Conservation (phyloP, 2,113 vertebrate genomes). For the Chionis minor region DNA sequence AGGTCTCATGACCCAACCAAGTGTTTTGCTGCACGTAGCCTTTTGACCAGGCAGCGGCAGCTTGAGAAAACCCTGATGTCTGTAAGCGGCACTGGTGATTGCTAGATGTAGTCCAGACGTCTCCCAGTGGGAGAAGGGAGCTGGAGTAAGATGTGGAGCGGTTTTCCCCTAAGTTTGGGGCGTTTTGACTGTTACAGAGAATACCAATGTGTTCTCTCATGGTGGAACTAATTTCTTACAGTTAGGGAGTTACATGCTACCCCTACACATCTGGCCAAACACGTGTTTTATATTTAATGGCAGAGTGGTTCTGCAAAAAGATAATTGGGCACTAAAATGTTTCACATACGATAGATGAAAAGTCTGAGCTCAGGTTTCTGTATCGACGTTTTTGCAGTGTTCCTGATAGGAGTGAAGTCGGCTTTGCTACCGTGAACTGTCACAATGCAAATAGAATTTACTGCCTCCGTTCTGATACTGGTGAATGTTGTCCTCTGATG, state of each 20-base stretch:
- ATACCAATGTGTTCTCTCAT: background rate
- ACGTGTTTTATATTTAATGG: background rate
- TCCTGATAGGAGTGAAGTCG: background rate
- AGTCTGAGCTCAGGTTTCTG: background rate
- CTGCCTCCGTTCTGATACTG: rapidly evolving
- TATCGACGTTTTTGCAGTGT: background rate
- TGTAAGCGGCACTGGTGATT: background rate
- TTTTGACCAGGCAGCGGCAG: background rate
- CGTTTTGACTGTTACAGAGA: background rate
- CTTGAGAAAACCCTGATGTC: background rate
- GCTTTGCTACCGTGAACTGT: background rate
- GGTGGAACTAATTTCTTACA: background rate
- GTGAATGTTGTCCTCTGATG: background rate
- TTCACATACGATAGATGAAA: rapidly evolving
- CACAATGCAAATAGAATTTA: rapidly evolving
- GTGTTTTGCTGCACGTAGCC: background rate
- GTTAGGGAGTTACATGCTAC: background rate
- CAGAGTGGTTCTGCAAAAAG: background rate
- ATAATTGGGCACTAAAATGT: background rate
- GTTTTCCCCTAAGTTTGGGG: background rate
- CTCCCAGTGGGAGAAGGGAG: background rate
- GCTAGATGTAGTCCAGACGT: background rate
- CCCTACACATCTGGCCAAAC: background rate
- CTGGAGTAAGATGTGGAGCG: background rate
- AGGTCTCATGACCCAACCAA: background rate